phyloP scores from a whole-genome alignment of 2,888 invertebrate genomes.

The Maniola hyperantus region DNA sequence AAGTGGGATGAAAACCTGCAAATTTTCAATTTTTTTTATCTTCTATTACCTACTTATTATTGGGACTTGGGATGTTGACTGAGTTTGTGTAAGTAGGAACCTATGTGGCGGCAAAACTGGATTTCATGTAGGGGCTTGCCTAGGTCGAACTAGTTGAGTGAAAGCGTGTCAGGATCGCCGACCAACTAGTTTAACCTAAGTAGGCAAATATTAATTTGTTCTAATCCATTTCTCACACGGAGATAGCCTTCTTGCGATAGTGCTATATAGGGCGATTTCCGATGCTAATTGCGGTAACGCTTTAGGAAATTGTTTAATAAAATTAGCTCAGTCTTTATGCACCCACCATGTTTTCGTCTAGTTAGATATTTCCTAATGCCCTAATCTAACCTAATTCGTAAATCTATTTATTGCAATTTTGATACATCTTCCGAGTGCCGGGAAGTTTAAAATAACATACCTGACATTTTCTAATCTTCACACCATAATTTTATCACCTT shows the following conservation, averaged over 20 bases:
- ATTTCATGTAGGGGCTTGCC: neutral
- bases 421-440: neutral
- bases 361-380: no score
- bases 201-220: neutral
- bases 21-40: no score
- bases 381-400: no score
- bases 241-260: no score
- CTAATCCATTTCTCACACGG: no score
- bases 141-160: neutral
- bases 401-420: neutral
- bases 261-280: no score
- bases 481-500: neutral
- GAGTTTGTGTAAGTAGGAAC: neutral
- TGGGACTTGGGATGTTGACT: neutral
- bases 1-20: no score
- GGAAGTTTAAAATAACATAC: neutral
- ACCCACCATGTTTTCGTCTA: no score
- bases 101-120: neutral
- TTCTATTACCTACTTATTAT: no score
- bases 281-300: no score
- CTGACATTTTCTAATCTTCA: constrained; percentile 22
- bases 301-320: no score
- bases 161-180: neutral
- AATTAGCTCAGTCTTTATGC: no score
- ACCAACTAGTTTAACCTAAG: neutral